phyloP scores from a whole-genome alignment of 2,797 vertebrate genomes.

The Dryobates pubescens region DNA sequence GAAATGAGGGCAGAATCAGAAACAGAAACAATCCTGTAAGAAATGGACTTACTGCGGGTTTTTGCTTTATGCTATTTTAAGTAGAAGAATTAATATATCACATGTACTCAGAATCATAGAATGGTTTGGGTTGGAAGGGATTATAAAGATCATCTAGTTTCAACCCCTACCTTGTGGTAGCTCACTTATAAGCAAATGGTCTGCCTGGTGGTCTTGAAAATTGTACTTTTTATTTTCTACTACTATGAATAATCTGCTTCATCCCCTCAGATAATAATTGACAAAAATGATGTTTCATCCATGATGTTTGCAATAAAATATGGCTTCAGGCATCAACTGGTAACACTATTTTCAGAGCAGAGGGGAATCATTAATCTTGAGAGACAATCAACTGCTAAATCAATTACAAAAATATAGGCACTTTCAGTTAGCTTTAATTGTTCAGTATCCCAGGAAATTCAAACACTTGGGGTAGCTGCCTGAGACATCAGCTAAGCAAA shows the following conservation, averaged over 20 bases:
- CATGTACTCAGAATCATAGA: background rate
- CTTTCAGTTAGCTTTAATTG: constrained; percentile 15
- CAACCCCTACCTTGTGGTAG: background rate
- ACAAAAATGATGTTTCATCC: constrained; percentile 16
- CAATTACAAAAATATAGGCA: constrained; percentile 20
- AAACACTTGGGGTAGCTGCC: background rate
- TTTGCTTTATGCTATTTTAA: background rate
- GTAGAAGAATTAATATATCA: constrained; percentile 7
- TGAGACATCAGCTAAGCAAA: background rate
- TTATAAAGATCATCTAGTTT: background rate
- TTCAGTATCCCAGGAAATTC: constrained; percentile 13
- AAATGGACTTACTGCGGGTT: background rate
- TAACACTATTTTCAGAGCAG: background rate
- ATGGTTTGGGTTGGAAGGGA: background rate
- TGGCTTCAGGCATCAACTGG: constrained; percentile 15
- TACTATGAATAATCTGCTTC: constrained; percentile 5
- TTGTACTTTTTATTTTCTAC: background rate
- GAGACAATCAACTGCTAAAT: constrained; percentile 45
- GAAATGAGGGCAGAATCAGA: constrained; percentile 11
- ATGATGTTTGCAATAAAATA: constrained; percentile 29
- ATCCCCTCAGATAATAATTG: constrained; percentile 8
- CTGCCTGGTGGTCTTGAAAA: background rate
- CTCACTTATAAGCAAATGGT: background rate
- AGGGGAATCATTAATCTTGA: constrained; percentile 20
- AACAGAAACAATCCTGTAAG: constrained; percentile 1